Evolutionary conservation across 1,140 invertebrate species (phyloP), one percentile per base, ranked within the genome.

Genomic region (Drosophila carrolli): DNA sequence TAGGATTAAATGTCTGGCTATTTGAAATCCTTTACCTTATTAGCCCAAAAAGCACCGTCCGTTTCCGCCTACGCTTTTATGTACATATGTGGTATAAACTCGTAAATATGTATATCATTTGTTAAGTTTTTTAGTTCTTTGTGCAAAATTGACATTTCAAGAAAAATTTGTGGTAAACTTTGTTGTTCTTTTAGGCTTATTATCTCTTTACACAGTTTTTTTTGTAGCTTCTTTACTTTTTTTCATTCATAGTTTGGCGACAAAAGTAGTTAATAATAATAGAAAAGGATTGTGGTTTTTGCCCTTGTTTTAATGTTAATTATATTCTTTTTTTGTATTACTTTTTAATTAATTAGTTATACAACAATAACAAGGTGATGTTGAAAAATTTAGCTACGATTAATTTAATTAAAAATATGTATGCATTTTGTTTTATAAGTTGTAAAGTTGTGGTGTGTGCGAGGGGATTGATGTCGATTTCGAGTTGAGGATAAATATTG

Each of bases 351-450:
- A 79, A 70, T 83, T 77, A 68, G 53, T 78, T 80, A 71, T 82
- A 88, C 84, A 89, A 89, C 80, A 88, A 83, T 89, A 83, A 83
- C 84, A 89, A 51, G 63, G 80, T 89, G 84, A 84, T 84, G 84
- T 89, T 70, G 61, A 83, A 82, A 84, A 89, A 81, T 89, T 81
- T 77, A 78, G 59, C 85, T 89, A 90, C 78, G 48, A 67, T 80
- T 75, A 74, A 79, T 68, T 79, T 68, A 70, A 77, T 85, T 81
- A 75, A 85, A 76, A 81, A 81, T 81, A 85, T 81, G 68, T 55
- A 77, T 59, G 59, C 47, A 35, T 43, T 46, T 71, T 67, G n/a
- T 46, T 40, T 27, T 54, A 19, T 61, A 9, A 44, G 29, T n/a
- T 44, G 35, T 73, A 56, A 41, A 56, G 8, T 63, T 37, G 54